phyloP scores from a whole-genome alignment of 2,113 vertebrate genomes.

The Etia nguti region DNA sequence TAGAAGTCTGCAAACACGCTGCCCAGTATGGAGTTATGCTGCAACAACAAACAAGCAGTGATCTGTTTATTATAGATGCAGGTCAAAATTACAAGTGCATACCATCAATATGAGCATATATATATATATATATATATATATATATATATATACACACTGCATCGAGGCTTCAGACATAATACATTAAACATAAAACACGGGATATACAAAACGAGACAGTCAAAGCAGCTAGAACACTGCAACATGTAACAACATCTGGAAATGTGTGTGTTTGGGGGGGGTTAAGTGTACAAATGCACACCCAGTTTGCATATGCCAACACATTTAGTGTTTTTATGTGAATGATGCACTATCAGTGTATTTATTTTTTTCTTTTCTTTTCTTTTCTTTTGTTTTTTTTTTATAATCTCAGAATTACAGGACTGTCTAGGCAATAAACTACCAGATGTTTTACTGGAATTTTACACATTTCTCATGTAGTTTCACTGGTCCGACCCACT shows the following conservation, averaged over 20 bases:
- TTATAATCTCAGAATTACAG: neutral
- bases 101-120: neutral
- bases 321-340: neutral
- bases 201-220: neutral
- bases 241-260: neutral
- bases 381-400: neutral
- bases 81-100: neutral
- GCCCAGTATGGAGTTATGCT: conserved; percentile 87
- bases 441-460: neutral
- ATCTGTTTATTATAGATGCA: neutral
- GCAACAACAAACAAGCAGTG: conserved; percentile 62
- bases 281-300: neutral
- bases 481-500: neutral
- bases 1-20: conserved; percentile 90
- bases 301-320: neutral
- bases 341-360: neutral
- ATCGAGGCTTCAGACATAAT: neutral
- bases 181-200: neutral
- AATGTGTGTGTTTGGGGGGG: neutral
- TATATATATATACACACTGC: neutral
- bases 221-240: conserved; percentile 4
- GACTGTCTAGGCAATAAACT: neutral
- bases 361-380: too few species aligned
- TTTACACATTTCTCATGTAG: neutral
- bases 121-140: neutral